A percentile compares a stretch with the other conserved stretches of the same genome.
Evolutionary conservation across 2,888 invertebrate species (phyloP).

Genomic region (Cordilura impudica): DNA sequence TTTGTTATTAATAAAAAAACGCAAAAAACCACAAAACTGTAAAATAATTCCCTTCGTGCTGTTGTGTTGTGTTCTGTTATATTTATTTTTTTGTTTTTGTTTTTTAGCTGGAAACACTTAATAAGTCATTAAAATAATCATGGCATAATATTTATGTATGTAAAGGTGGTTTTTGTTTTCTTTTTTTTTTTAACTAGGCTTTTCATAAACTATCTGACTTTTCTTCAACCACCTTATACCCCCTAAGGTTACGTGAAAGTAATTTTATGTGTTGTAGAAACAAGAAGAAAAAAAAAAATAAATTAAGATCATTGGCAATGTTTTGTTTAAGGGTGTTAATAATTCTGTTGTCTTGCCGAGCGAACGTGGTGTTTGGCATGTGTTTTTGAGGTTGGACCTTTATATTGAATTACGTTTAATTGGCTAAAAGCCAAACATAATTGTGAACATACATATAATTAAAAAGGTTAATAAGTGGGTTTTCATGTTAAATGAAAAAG

Average conservation of each 20-base stretch:
- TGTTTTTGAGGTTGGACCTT: not conserved
- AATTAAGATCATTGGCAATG: slow-evolving; percentile 42
- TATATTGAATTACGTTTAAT: slow-evolving; percentile 24
- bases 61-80: too few species aligned
- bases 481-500: slow-evolving; percentile 4
- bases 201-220: too few species aligned
- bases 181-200: too few species aligned
- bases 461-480: not conserved
- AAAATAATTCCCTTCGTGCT: not conserved
- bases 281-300: not conserved
- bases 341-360: not conserved
- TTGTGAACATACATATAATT: not conserved
- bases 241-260: too few species aligned
- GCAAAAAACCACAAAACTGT: not conserved
- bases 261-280: too few species aligned
- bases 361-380: too few species aligned
- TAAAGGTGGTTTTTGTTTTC: not conserved
- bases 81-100: not conserved
- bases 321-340: slow-evolving; percentile 12
- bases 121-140: slow-evolving; percentile 59
- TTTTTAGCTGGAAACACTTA: slow-evolving; percentile 39
- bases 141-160: slow-evolving; percentile 16
- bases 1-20: not conserved
- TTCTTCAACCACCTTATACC: too few species aligned
- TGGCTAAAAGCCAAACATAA: slow-evolving; percentile 30